Evolutionary conservation across 2,797 vertebrate genomes (phyloP), one percentile per base, ranked within the genome.

Genomic region (Pteropus rufus): DNA sequence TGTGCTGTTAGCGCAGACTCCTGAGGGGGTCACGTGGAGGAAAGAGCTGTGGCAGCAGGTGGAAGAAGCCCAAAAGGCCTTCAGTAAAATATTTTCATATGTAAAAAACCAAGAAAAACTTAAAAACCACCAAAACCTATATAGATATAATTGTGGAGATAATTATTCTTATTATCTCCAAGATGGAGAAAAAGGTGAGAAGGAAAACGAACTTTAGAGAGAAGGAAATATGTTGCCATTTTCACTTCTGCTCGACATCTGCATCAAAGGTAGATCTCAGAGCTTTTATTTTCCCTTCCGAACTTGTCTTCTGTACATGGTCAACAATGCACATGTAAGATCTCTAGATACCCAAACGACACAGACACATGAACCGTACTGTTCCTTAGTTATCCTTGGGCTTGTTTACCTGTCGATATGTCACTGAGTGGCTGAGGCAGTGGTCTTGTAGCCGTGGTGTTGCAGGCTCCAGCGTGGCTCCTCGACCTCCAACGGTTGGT

Each of bases 1-100:
- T 98, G 98, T 98, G 97, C 97, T 98, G 98, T 98, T 98, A 98
- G 96, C 98, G 98, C 98, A 98, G 97, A 97, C 98, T 98, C 98
- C 98, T 36, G 7, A 96, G 97, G 97, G 97, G 94, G 95, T 95
- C 94, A 82, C 80, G 12, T 67, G 62, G 90, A 90, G 95, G 83
- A 98, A 96, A 96, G 96, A 97, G 91, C 92, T 24, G 1, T 6
- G 26, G 46, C 39, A 81, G 76, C 4, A 49, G 96, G 89, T 70
- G 64, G 64, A n/a, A 85, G 96, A 97, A 95, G 7, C 64, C 84
- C 79, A 49, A 84, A 18, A 73, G 75, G 94, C 95, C 83, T 73
- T 85, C 18, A 73, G 49, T 80, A 64, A 97, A 96, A 97, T 89
- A 97, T 95, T 69, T 31, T 39, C 75, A 95, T 60, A 92, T 46